A percentile compares a stretch with the other conserved stretches of the same genome.
phyloP scores from a whole-genome alignment of 2,113 vertebrate species.

The Zosterops pallidus region DNA sequence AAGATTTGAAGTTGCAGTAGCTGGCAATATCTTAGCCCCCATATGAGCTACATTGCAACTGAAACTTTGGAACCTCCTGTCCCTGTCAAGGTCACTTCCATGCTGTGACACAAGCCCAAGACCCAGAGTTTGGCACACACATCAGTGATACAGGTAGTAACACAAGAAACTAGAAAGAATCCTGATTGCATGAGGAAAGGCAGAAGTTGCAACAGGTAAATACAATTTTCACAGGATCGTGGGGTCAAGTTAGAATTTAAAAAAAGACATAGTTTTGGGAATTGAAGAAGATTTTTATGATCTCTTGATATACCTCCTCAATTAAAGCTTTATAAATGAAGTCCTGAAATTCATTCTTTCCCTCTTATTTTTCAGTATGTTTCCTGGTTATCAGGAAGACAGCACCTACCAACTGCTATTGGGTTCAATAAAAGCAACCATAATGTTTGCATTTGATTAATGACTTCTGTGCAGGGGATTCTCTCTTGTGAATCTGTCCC shows the following conservation, averaged over 20 bases:
- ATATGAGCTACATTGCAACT: neutral
- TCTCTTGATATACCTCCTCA: neutral
- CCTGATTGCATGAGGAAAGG: neutral
- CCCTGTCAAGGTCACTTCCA: neutral
- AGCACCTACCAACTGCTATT: neutral
- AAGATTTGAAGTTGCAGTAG: neutral
- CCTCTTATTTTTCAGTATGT: neutral
- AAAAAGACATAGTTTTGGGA: neutral
- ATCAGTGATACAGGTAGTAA: rapidly evolving
- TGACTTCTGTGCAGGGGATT: neutral
- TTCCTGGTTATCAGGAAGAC: neutral
- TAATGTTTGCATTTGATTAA: conserved; percentile 4
- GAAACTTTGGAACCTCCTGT: neutral
- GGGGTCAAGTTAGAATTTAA: neutral
- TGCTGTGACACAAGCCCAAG: rapidly evolving
- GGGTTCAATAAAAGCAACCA: neutral
- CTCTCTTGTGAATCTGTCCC: neutral
- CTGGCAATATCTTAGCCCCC: neutral
- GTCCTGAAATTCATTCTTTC: neutral
- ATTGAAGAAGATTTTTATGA: neutral
- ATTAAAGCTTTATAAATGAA: neutral
- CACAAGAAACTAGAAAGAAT: neutral
- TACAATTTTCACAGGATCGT: neutral
- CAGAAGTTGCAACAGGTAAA: neutral
- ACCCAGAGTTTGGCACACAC: neutral